Conservation (phyloP, 2,888 invertebrate species). For the Eristalis pertinax region DNA sequence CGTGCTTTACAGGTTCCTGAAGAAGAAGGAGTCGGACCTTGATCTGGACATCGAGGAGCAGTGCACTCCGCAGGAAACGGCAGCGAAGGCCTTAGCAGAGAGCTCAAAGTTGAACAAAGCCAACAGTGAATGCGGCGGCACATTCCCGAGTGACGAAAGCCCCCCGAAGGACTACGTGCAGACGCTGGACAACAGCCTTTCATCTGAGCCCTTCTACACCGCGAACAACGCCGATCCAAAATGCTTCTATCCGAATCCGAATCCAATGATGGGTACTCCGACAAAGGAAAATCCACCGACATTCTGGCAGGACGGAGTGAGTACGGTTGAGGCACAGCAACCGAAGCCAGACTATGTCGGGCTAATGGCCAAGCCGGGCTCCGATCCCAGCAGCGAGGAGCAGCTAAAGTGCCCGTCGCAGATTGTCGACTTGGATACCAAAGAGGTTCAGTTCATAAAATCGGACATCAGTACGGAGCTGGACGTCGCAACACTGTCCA, state of each 20-base stretch:
- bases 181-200: not conserved
- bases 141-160: constrained; percentile 1
- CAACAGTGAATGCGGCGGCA: not conserved
- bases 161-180: constrained; percentile 2
- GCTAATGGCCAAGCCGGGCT: constrained; percentile 75
- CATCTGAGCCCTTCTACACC: constrained; percentile 13
- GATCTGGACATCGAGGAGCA: constrained; percentile 91
- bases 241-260: constrained; percentile 9
- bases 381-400: constrained; percentile 55
- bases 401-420: constrained; percentile 78
- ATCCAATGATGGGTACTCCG: not conserved
- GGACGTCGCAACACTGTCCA: constrained; percentile 55
- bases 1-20: constrained; percentile 92
- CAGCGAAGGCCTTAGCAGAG: not conserved
- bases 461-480: constrained; percentile 75
- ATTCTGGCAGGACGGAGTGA: constrained; percentile 37
- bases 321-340: constrained; percentile 41
- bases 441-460: constrained; percentile 81
- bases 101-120: constrained; percentile 3
- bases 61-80: not conserved
- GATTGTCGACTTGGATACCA: constrained; percentile 81
- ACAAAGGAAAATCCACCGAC: not conserved
- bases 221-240: not conserved
- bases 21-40: constrained; percentile 89
- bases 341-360: constrained; percentile 78